phyloP scores from a whole-genome alignment of 2,888 invertebrate genomes.

The Nymphalis urticae region DNA sequence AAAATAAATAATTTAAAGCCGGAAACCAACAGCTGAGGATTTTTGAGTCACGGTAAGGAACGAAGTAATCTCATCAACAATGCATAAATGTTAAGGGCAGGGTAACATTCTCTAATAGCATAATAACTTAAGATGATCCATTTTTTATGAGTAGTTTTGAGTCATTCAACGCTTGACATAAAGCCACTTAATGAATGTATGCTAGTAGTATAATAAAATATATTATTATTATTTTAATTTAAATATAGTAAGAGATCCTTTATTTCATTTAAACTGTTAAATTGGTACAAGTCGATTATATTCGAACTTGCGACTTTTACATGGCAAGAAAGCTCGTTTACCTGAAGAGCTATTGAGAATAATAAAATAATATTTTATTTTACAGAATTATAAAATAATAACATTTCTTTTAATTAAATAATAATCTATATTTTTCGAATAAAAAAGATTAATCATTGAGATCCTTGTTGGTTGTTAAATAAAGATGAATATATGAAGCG shows the following conservation, averaged over 20 bases:
- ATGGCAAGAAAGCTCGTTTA: too few relatives aligned
- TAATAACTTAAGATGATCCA: slow-evolving; percentile 29
- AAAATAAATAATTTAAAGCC: slow-evolving; percentile 20
- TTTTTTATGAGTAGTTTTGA: slow-evolving; percentile 22
- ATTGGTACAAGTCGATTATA: too few relatives aligned
- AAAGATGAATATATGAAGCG: too few relatives aligned
- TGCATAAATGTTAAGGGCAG: slow-evolving; percentile 23
- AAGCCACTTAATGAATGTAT: not conserved
- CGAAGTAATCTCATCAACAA: slow-evolving; percentile 33
- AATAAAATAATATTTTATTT: too few relatives aligned
- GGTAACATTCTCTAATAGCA: slow-evolving; percentile 24
- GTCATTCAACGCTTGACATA: slow-evolving; percentile 18
- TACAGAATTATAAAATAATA: too few relatives aligned
- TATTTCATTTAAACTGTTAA: too few relatives aligned
- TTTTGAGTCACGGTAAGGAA: slow-evolving; percentile 20
- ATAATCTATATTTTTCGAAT: too few relatives aligned
- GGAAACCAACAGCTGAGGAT: slow-evolving; percentile 19
- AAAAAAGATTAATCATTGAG: too few relatives aligned
- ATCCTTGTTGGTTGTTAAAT: too few relatives aligned
- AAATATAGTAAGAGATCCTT: not conserved
- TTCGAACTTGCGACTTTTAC: too few relatives aligned
- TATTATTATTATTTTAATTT: not conserved
- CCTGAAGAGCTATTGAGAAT: too few relatives aligned
- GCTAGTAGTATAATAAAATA: not conserved
- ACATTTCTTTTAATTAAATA: too few relatives aligned